phyloP scores from a whole-genome alignment of 2,113 vertebrate genomes.

The Lates calcarifer region DNA sequence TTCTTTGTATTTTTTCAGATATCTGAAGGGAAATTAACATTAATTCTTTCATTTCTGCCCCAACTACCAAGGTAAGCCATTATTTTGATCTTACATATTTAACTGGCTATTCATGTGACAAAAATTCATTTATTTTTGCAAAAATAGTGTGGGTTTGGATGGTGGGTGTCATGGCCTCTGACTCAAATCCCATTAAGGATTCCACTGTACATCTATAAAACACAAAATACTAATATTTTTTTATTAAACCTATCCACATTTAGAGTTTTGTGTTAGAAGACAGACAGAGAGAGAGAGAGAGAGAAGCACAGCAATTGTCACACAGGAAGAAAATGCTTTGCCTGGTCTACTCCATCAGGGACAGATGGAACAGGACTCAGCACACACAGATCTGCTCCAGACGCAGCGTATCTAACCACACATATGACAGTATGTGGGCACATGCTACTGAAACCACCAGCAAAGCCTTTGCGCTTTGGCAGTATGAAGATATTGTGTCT shows the following conservation, averaged over 20 bases:
- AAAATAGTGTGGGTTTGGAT: conserved; percentile 2
- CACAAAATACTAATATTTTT: neutral
- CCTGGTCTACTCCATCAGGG: neutral
- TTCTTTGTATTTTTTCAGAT: conserved; percentile 43
- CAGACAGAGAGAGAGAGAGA: neutral
- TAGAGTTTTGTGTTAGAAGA: neutral
- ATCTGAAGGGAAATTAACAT: conserved; percentile 55
- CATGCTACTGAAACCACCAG: conserved; percentile 10
- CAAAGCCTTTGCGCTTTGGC: neutral
- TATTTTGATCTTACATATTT: conserved; percentile 56
- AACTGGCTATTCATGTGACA: conserved; percentile 52
- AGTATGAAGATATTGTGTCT: neutral
- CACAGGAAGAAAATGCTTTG: neutral
- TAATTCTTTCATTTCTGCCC: conserved; percentile 56
- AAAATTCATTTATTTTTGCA: conserved; percentile 32
- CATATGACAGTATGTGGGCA: conserved; percentile 1
- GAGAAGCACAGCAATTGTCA: neutral
- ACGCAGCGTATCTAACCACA: conserved; percentile 4
- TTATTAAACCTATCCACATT: neutral
- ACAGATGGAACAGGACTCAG: neutral
- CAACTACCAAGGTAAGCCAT: conserved; percentile 55
- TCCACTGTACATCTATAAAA: conserved; percentile 7
- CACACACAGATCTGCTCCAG: conserved; percentile 19
- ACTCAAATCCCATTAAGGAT: conserved; percentile 40
- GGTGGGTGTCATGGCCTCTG: neutral